Conservation (phyloP, 37 sponge, comb jelly and placozoan species). For the Halisarca cf. caerulea region DNA sequence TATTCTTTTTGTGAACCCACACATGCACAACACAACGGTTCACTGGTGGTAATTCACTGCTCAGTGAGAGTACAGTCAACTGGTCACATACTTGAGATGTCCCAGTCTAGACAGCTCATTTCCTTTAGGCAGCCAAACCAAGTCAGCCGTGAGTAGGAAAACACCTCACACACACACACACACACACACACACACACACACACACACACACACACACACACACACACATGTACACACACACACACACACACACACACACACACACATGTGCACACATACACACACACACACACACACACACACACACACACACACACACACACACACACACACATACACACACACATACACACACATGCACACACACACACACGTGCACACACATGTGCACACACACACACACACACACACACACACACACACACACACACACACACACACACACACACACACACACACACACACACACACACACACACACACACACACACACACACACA, state of each 20-base stretch:
- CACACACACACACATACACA: conserved; percentile 49
- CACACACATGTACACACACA: neutral
- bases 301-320: conserved; percentile 46
- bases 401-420: conserved; percentile 35
- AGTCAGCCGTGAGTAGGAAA: too few relatives aligned
- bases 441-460: conserved; percentile 40
- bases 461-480: conserved; percentile 53
- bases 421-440: conserved; percentile 36
- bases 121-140: too few relatives aligned
- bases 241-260: conserved; percentile 30
- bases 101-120: too few relatives aligned
- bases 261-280: conserved; percentile 17
- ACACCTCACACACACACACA: too few relatives aligned
- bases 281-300: conserved; percentile 37
- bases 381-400: conserved; percentile 21
- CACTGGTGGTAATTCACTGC: too few relatives aligned
- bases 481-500: conserved; percentile 49
- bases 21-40: too few relatives aligned
- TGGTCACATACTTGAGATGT: too few relatives aligned
- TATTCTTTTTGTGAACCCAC: too few relatives aligned
- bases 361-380: conserved; percentile 40
- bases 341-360: conserved; percentile 43
- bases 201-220: too few relatives aligned
- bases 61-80: too few relatives aligned
- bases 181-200: too few relatives aligned